phyloP scores from a whole-genome alignment of 1,140 invertebrate species.

The Eufriesea mexicana region DNA sequence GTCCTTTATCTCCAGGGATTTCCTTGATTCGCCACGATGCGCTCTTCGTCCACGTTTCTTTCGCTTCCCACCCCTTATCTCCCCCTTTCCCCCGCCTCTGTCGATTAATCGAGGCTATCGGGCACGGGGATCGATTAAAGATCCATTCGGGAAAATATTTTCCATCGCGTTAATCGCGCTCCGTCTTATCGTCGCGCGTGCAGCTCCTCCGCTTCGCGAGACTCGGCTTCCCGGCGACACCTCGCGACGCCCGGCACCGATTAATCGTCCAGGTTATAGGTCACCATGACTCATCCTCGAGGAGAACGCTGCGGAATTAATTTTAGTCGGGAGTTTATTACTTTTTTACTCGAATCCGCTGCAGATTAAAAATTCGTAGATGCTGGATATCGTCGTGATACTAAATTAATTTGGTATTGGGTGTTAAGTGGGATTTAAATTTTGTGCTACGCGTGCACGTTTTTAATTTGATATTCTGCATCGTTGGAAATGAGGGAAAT shows the following conservation, averaged over 20 bases:
- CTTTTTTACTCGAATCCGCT: too few species aligned
- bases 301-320: background rate
- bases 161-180: constrained; percentile 25
- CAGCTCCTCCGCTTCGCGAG: background rate
- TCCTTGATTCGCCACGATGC: constrained; percentile 42
- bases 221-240: background rate
- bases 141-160: constrained; percentile 18
- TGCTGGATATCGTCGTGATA: too few species aligned
- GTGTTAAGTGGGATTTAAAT: too few species aligned
- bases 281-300: too few species aligned
- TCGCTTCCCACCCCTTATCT: background rate
- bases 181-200: constrained; percentile 9
- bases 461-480: too few species aligned
- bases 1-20: constrained; percentile 53
- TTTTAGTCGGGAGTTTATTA: background rate
- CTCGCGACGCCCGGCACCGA: constrained; percentile 1
- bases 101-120: constrained; percentile 30
- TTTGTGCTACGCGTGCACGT: too few species aligned
- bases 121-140: background rate
- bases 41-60: constrained; percentile 30
- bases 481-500: too few species aligned
- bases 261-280: constrained; percentile 3
- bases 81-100: background rate
- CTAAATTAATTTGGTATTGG: too few species aligned
- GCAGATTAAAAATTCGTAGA: too few species aligned